These are phyloP conservation scores for Scatophagus argus DNA, from an alignment of 2,113 vertebrate species.

Conservation along the genomic window DNA sequence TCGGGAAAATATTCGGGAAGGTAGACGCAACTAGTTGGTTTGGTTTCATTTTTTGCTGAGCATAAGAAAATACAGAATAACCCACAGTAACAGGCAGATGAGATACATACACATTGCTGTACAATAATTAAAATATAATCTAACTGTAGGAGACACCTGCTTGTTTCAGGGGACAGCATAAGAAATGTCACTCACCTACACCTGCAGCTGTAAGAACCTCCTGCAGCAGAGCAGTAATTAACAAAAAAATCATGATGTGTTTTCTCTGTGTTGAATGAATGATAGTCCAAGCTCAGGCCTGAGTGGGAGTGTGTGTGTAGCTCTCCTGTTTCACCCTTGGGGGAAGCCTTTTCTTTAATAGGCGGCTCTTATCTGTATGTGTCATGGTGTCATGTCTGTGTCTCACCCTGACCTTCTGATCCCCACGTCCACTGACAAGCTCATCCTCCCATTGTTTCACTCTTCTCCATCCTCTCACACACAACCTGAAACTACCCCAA, in stretches of 20 bases:
- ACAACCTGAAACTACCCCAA: not conserved
- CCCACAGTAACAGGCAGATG: not conserved
- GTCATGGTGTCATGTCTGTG: constrained; percentile 46
- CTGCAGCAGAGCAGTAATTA: constrained; percentile 59
- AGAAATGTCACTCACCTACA: constrained; percentile 69
- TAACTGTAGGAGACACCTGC: not conserved
- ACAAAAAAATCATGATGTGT: constrained; percentile 61
- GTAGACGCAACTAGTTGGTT: not conserved
- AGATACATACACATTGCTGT: not conserved
- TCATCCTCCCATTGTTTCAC: constrained; percentile 82
- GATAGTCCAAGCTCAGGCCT: constrained; percentile 9
- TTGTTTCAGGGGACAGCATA: not conserved
- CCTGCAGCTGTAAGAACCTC: constrained; percentile 44
- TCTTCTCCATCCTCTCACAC: constrained; percentile 5
- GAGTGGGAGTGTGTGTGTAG: not conserved
- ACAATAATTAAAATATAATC: not conserved
- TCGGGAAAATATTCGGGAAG: too few species aligned
- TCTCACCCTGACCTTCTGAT: constrained; percentile 72
- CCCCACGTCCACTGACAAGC: constrained; percentile 56
- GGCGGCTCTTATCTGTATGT: constrained; percentile 56
- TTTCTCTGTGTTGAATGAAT: not conserved
- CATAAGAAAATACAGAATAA: not conserved
- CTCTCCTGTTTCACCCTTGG: constrained; percentile 12
- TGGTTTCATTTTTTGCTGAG: not conserved
- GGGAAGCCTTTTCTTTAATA: constrained; percentile 50